A percentile compares a stretch with the other conserved stretches of the same genome.
Evolutionary conservation across 92 coral and sea anemone genomes (phyloP).

Genomic region (Umimayanthus chanpuru): DNA sequence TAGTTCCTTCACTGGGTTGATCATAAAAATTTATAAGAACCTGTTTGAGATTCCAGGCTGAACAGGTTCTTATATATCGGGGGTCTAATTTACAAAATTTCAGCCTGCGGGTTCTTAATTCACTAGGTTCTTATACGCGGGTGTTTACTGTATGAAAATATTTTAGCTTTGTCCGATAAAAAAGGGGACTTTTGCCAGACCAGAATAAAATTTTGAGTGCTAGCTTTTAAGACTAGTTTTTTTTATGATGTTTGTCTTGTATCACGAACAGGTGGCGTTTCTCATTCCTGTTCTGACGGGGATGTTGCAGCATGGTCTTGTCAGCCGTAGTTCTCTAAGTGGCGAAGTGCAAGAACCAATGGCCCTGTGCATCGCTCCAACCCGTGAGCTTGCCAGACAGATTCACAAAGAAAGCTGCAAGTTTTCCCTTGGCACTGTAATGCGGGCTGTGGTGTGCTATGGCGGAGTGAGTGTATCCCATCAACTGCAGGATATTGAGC

Average conservation of each 20-base stretch:
- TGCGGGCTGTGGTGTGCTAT: conserved; percentile 80
- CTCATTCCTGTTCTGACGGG: conserved; percentile 85
- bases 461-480: conserved; percentile 95
- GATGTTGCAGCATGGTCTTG: conserved; percentile 76
- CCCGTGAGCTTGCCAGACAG: conserved; percentile 95
- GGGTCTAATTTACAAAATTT: too few relatives aligned
- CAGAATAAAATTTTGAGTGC: neutral
- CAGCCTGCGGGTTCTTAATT: too few relatives aligned
- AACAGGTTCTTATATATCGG: too few relatives aligned
- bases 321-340: conserved; percentile 60
- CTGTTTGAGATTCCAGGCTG: too few relatives aligned
- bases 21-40: too few relatives aligned
- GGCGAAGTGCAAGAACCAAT: conserved; percentile 81
- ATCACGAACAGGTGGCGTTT: conserved; percentile 74
- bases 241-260: neutral
- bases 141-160: too few relatives aligned
- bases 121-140: too few relatives aligned
- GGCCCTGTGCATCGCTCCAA: conserved; percentile 93
- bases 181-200: too few relatives aligned
- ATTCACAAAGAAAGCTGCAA: conserved; percentile 81
- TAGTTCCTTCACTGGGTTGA: too few relatives aligned
- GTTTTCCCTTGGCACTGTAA: conserved; percentile 84
- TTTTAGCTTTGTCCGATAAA: too few relatives aligned
- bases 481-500: conserved; percentile 68
- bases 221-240: neutral